A percentile compares a stretch with the other conserved stretches of the same genome.
These are phyloP conservation scores for Cryptosula pallasiana DNA, from an alignment of 2,888 invertebrate genomes.

Conservation along the genomic window DNA sequence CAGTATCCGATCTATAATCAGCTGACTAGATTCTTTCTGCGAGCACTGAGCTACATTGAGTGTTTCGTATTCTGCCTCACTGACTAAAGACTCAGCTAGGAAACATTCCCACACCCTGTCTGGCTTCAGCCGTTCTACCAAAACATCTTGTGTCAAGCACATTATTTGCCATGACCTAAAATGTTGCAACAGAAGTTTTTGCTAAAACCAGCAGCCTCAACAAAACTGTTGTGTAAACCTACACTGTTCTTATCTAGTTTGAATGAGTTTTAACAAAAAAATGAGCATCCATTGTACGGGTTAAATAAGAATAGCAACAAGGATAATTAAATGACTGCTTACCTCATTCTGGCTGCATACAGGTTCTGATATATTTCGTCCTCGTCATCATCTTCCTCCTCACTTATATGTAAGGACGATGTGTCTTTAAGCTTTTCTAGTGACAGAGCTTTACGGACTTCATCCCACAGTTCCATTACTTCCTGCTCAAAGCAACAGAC, in stretches of 20 bases:
- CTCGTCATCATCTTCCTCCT: slow-evolving; percentile 19
- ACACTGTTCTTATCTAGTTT: too few species aligned
- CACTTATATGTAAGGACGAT: slow-evolving; percentile 11
- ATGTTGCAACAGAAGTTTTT: too few species aligned
- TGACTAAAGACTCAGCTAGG: slow-evolving; percentile 3
- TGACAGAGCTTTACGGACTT: slow-evolving; percentile 11
- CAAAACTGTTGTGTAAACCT: too few species aligned
- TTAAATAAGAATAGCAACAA: too few species aligned
- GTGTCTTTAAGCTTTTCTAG: slow-evolving; percentile 11
- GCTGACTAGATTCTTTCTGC: slow-evolving; percentile 4
- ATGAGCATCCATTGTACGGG: too few species aligned
- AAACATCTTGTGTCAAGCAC: slow-evolving; percentile 10
- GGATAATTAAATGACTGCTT: too few species aligned
- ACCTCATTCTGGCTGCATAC: slow-evolving; percentile 23
- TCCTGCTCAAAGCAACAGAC: not conserved
- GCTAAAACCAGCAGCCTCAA: too few species aligned
- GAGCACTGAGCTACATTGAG: not conserved
- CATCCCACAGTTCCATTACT: slow-evolving; percentile 24
- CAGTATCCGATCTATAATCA: slow-evolving; percentile 17
- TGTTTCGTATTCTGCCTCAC: slow-evolving; percentile 9
- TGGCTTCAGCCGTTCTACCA: slow-evolving; percentile 3
- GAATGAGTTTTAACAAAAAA: too few species aligned
- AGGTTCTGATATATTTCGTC: slow-evolving; percentile 24
- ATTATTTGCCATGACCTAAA: slow-evolving; percentile 22
- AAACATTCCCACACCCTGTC: slow-evolving; percentile 22